Percentiles rank a stretch among this genome's conserved stretches.
Conservation (phyloP, 35 echinoderm and acorn worm species). For the Apostichopus japonicus region DNA sequence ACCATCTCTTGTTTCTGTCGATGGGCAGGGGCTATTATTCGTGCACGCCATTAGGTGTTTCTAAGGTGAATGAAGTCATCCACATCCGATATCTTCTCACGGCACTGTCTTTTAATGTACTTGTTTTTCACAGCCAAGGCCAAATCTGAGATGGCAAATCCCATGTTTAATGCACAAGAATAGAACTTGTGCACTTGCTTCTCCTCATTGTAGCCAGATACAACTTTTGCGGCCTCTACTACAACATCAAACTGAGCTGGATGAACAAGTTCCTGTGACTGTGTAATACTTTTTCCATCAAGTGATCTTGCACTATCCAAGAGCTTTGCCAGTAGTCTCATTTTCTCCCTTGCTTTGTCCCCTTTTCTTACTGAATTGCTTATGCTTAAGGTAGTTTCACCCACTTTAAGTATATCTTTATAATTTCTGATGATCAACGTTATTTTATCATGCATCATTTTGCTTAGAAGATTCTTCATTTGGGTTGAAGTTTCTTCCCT, state of each 20-base stretch:
- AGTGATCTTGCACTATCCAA: conserved; percentile 12
- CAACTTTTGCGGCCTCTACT: neutral
- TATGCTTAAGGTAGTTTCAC: neutral
- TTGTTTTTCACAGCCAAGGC: conserved; percentile 47
- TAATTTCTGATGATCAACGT: conserved; percentile 33
- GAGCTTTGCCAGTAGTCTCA: conserved; percentile 33
- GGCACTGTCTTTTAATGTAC: neutral
- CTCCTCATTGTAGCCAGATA: conserved; percentile 56
- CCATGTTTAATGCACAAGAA: conserved; percentile 49
- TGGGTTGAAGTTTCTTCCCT: neutral
- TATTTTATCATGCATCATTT: conserved; percentile 39
- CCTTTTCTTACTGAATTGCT: conserved; percentile 37
- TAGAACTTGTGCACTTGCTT: conserved; percentile 36
- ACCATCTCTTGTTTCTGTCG: conserved; percentile 42
- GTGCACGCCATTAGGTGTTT: conserved; percentile 35
- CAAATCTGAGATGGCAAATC: conserved; percentile 53
- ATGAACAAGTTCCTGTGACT: conserved; percentile 24
- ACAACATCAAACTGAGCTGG: conserved; percentile 27
- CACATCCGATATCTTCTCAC: neutral
- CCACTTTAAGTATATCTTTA: conserved; percentile 53
- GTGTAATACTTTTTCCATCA: neutral
- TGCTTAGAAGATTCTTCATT: neutral
- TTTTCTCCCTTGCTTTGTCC: conserved; percentile 49
- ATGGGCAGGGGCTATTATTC: conserved; percentile 42
- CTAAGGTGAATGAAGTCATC: conserved; percentile 51